Evolutionary conservation across 2,797 vertebrate genomes (phyloP).

Genomic region (Falco naumanni): DNA sequence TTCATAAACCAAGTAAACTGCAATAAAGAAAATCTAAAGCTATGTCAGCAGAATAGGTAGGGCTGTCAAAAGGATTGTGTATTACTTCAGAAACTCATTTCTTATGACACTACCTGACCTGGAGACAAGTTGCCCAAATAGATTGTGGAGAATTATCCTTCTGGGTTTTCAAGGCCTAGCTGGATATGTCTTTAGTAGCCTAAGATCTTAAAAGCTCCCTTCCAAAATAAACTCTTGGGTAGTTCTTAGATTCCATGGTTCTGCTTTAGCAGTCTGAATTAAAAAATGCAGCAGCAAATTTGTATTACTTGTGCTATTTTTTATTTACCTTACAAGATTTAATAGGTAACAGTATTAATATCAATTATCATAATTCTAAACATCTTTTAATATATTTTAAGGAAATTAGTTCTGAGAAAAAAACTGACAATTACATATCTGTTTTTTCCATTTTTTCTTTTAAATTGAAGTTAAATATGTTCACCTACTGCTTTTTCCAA

Average conservation of each 20-base stretch:
- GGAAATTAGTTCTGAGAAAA: neutral
- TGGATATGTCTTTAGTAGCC: neutral
- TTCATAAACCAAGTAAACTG: neutral
- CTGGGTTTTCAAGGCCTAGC: neutral
- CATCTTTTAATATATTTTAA: neutral
- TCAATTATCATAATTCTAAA: neutral
- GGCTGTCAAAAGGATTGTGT: neutral
- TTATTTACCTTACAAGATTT: neutral
- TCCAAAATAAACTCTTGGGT: neutral
- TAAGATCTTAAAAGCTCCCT: neutral
- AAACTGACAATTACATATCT: neutral
- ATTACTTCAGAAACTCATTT: neutral
- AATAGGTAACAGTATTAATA: neutral
- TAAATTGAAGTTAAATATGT: neutral
- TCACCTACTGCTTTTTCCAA: neutral
- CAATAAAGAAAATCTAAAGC: neutral
- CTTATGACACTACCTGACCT: neutral
- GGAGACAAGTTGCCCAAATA: neutral
- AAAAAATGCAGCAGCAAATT: neutral
- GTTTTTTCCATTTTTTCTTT: neutral
- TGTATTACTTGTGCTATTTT: neutral
- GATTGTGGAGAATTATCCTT: neutral
- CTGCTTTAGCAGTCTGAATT: neutral
- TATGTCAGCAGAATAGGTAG: neutral
- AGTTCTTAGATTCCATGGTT: neutral